phyloP scores from a whole-genome alignment of 2,888 invertebrate species.

The Pristionchus exspectatus region DNA sequence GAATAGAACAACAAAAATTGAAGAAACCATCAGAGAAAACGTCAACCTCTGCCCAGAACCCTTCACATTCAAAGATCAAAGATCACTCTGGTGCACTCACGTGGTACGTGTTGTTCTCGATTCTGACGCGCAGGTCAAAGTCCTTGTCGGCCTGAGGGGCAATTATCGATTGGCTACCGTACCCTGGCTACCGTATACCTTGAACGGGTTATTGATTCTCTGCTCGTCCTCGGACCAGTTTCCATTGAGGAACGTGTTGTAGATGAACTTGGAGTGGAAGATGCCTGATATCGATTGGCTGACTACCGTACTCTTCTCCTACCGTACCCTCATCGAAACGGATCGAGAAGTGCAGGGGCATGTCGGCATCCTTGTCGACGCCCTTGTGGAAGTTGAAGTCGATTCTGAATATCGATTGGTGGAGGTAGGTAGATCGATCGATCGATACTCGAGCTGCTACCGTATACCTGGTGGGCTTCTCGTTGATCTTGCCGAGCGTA shows the following conservation, averaged over 20 bases:
- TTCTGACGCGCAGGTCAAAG: conserved; percentile 77
- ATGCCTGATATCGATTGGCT: conserved; percentile 58
- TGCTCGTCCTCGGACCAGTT: conserved; percentile 78
- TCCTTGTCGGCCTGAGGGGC: conserved; percentile 60
- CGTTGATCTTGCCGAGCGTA: conserved; percentile 74
- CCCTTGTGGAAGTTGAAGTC: conserved; percentile 79
- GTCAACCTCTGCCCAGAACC: no score
- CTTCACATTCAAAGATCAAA: background rate
- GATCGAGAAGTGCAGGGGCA: conserved; percentile 78
- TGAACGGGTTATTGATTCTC: conserved; percentile 76
- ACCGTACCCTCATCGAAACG: conserved; percentile 74
- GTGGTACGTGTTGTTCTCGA: conserved; percentile 75
- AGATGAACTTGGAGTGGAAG: conserved; percentile 75
- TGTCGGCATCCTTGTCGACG: conserved; percentile 71
- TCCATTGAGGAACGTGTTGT: conserved; percentile 74
- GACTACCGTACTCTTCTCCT: background rate
- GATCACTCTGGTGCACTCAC: conserved; percentile 49
- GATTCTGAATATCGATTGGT: conserved; percentile 63
- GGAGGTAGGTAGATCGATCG: background rate
- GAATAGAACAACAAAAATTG: background rate
- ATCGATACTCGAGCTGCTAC: background rate
- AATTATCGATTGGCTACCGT: conserved; percentile 18
- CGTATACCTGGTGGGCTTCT: conserved; percentile 71
- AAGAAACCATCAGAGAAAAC: background rate
- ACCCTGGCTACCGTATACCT: conserved; percentile 57